Evolutionary conservation across 2,113 vertebrate genomes (phyloP).

Genomic region (Megalops atlanticus): DNA sequence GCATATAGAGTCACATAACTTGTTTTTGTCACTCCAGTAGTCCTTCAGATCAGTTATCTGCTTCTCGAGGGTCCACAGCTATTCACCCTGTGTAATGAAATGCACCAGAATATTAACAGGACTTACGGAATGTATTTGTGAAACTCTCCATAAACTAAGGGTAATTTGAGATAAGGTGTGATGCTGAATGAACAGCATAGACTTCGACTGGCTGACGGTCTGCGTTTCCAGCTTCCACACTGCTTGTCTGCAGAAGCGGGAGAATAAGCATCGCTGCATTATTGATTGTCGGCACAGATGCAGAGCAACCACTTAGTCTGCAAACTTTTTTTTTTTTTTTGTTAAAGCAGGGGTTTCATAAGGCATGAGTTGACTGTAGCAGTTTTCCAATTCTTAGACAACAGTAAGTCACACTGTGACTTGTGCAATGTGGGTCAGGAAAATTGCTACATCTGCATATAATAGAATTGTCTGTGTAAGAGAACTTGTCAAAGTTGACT

Average conservation of each 20-base stretch:
- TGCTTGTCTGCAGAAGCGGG: neutral
- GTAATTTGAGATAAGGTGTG: neutral
- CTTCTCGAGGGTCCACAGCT: neutral
- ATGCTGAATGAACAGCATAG: neutral
- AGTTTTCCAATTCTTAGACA: constrained; percentile 8
- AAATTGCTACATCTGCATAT: neutral
- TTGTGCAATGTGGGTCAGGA: constrained; percentile 6
- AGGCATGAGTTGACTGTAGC: neutral
- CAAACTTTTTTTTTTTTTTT: no score
- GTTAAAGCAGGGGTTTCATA: constrained; percentile 11
- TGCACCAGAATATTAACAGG: neutral
- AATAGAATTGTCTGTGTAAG: constrained; percentile 13
- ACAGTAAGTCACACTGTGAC: neutral
- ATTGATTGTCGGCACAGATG: constrained; percentile 11
- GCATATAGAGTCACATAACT: neutral
- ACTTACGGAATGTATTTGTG: neutral
- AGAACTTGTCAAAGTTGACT: neutral
- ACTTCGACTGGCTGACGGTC: neutral
- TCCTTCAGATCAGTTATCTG: neutral
- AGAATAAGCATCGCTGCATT: constrained; percentile 1
- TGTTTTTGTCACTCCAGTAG: neutral
- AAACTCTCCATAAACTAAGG: neutral
- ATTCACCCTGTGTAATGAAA: neutral
- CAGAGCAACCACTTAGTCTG: neutral
- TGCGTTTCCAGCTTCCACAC: neutral